Evolutionary conservation across 2,888 invertebrate genomes (phyloP), one percentile per base, ranked within the genome.

Genomic region (Myopa tessellatipennis): DNA sequence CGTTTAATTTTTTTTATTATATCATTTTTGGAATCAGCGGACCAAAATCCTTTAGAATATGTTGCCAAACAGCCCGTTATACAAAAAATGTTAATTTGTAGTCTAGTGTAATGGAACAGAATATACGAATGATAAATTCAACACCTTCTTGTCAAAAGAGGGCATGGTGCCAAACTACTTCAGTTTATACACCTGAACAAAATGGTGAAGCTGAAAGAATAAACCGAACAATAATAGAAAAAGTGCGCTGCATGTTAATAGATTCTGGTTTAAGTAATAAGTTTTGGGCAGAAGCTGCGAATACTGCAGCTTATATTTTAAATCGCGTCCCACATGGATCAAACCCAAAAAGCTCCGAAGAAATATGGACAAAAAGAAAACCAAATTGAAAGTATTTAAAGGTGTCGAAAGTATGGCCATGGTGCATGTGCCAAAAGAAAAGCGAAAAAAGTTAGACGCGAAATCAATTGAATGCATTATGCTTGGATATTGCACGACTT

Each of bases 181-280:
- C 69, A 12, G 77, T 74, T 12, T 77, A 79, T 40, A 78, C 79
- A 2, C 80, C 78, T 12, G 72, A 79, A 18, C 78, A 79, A 40
- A 78, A 77, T 68, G 77, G 77, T 4, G 79, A 78, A 3, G 74
- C 79, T 12, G 76, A 79, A 63, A 26, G 73, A 34, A 65, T 77
- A 63, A 79, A 79, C 26, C 77, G 78, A 2, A 79, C 79, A 16
- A 60, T 81, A 6, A 73, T 80, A 0, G 78, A 63, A 76, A 78
- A 75, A 75, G 70, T 60, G 16, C 74, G 78, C 18, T 75, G 75
- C 40, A 75, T 75, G 71, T 73, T 78, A 5, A 75, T 75, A 50
- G 75, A 78, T 71, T 40, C 74, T 5, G 58, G 58, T n/a, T 71
- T 74, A 38, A 50, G 60, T 5, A 74, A 78, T 26, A 70, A 74